A percentile compares a stretch with the other conserved stretches of the same genome.
Conservation (phyloP, 2,797 vertebrate genomes). For the Picus viridis region DNA sequence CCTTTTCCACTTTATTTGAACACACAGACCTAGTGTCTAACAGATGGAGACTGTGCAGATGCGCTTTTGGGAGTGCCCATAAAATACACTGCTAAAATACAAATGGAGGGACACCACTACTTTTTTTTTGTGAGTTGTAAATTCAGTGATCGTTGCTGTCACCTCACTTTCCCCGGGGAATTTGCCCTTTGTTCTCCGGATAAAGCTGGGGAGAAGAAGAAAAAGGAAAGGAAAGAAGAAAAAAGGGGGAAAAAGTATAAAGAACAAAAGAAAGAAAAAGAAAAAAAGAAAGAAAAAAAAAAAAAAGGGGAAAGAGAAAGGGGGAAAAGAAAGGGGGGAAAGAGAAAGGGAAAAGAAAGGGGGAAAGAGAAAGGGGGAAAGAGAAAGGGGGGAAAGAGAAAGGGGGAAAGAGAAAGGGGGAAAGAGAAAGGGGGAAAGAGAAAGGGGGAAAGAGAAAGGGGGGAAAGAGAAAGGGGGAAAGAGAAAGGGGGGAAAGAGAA, state of each 20-base stretch:
- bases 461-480: fast-evolving
- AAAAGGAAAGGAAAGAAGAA: neutral
- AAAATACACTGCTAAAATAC: constrained; percentile 54
- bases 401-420: neutral
- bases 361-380: fast-evolving
- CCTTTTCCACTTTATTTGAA: constrained; percentile 75
- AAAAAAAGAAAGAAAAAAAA: too few relatives aligned
- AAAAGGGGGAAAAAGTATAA: neutral
- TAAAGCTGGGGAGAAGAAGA: constrained; percentile 60
- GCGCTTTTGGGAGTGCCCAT: constrained; percentile 52
- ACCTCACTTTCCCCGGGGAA: constrained; percentile 53
- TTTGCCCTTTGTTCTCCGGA: constrained; percentile 67
- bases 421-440: neutral
- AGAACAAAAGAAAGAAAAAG: too few relatives aligned
- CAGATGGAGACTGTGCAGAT: constrained; percentile 74
- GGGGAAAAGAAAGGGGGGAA: too few relatives aligned
- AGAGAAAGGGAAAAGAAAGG: too few relatives aligned
- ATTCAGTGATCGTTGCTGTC: constrained; percentile 57
- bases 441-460: neutral
- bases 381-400: neutral
- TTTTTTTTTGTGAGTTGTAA: constrained; percentile 44
- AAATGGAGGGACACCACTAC: constrained; percentile 15
- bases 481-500: neutral
- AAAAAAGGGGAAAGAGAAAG: too few relatives aligned
- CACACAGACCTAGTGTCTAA: constrained; percentile 48